Conservation (phyloP, 2,888 invertebrate species). For the Pristionchus mayeri region DNA sequence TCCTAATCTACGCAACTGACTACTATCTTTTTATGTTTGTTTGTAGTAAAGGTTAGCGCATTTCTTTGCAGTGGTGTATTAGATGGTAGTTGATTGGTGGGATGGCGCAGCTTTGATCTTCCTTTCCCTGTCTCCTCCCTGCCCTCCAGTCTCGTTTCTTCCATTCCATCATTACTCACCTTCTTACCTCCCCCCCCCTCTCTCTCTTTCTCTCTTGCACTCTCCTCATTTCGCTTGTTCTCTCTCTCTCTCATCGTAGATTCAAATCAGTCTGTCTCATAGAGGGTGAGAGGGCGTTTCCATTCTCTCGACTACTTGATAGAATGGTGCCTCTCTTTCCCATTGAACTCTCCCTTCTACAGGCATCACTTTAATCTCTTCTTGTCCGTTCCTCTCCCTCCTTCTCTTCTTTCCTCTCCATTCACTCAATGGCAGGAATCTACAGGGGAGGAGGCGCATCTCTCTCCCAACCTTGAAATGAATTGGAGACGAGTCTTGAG, state of each 20-base stretch:
- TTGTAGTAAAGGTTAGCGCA: background rate
- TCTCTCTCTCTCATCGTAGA: slow-evolving; percentile 28
- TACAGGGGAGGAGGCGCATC: background rate
- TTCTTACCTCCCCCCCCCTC: slow-evolving; percentile 40
- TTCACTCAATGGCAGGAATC: background rate
- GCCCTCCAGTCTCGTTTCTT: slow-evolving; percentile 26
- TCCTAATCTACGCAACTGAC: too few relatives aligned
- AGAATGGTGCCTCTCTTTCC: background rate
- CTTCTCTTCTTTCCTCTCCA: background rate
- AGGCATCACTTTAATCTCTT: slow-evolving; percentile 25
- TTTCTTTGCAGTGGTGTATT: too few relatives aligned
- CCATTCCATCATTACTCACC: slow-evolving; percentile 26
- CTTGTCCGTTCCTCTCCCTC: background rate
- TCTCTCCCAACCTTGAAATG: slow-evolving; percentile 7
- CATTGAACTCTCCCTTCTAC: slow-evolving; percentile 14
- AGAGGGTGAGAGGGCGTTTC: background rate
- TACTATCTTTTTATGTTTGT: background rate
- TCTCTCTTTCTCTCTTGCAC: slow-evolving; percentile 19
- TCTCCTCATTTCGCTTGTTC: slow-evolving; percentile 41
- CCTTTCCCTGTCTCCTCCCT: slow-evolving; percentile 12
- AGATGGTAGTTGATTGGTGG: background rate
- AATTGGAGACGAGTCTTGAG: slow-evolving; percentile 14
- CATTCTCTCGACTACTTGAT: slow-evolving; percentile 37
- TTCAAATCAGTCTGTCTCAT: slow-evolving; percentile 13
- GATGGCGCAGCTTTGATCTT: slow-evolving; percentile 1